A percentile compares a stretch with the other conserved stretches of the same genome.
These are phyloP conservation scores for Phodopus roborovskii DNA, from an alignment of 2,113 vertebrate species.

Conservation along the genomic window DNA sequence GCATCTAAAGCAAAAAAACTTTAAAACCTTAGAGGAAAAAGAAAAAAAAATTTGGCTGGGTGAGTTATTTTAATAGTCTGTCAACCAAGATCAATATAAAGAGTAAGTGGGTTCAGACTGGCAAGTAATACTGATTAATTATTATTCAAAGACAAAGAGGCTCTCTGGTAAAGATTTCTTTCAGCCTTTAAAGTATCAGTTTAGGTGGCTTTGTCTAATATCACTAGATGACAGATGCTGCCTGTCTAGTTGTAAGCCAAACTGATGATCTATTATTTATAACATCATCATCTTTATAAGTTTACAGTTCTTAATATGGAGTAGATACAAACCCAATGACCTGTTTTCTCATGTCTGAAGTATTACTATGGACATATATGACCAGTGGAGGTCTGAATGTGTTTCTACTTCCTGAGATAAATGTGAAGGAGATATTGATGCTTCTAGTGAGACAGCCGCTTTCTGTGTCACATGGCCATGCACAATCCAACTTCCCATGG, in stretches of 20 bases:
- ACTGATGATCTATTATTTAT: neutral
- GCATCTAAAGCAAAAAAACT: neutral
- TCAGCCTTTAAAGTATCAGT: neutral
- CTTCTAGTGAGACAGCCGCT: neutral
- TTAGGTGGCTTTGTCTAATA: neutral
- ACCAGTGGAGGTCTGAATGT: neutral
- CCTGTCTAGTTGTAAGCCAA: neutral
- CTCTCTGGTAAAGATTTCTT: neutral
- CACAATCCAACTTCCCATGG: constrained; percentile 27
- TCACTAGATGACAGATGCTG: neutral
- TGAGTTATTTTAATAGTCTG: neutral
- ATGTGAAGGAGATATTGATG: neutral
- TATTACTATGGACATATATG: neutral
- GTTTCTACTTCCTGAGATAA: neutral
- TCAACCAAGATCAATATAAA: neutral
- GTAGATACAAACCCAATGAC: neutral
- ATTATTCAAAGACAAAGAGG: neutral
- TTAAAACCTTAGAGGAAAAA: neutral
- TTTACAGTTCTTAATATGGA: neutral
- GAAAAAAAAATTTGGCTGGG: neutral
- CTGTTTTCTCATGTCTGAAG: neutral
- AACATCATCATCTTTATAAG: neutral
- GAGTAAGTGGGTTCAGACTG: neutral
- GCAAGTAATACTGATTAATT: neutral
- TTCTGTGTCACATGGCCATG: constrained; percentile 27